Evolutionary conservation across 2,888 invertebrate genomes (phyloP), one percentile per base, ranked within the genome.

Genomic region (Oscheius sp.): DNA sequence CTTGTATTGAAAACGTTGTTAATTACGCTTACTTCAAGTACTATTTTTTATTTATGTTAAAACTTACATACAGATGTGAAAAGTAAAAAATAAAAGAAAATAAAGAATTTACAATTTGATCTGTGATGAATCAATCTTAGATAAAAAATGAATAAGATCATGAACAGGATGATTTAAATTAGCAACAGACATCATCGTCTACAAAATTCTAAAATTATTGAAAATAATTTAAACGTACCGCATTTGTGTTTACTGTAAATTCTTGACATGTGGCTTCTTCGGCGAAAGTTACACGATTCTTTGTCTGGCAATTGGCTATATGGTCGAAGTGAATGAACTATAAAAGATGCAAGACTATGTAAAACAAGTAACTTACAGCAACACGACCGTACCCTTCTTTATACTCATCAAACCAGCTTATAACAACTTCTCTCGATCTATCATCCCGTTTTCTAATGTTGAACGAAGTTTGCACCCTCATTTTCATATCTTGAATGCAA

Each of bases 291-390:
- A 61, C 61, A 1, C 45, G 61, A 7, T 12, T 43, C 21, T 12
- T n/a, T 9, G 41, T 18, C 13, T 18, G 41, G 13, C 43, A 12
- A 43, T 1, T 23, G 1, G 61, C 61, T 1, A 16, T 18, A 21
- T 61, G 61, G 23, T 61, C 61, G n/a, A 61, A 21, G n/a, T 61
- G 21, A n/a, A 61, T 21, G 21, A 7, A 61, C 59, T 59, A 35
- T 35, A 41, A 59, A 59, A 13, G 2, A 23, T 21, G 6, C 3
- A 25, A 6, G 2, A 41, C 2, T 59, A 29, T 25, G 2, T 59
- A 35, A 29, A 18, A 59, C n/a, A n/a, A n/a, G 3, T 18, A 3
- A 59, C 21, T 9, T 59, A 59, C 59, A 13, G 61, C n/a, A 18
- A 21, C 61, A 12, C 43, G 16, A 2, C 41, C 43, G 18, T 7